These are phyloP conservation scores for Caenorhabditis latens DNA, from an alignment of 1,140 invertebrate genomes.

Conservation along the genomic window DNA sequence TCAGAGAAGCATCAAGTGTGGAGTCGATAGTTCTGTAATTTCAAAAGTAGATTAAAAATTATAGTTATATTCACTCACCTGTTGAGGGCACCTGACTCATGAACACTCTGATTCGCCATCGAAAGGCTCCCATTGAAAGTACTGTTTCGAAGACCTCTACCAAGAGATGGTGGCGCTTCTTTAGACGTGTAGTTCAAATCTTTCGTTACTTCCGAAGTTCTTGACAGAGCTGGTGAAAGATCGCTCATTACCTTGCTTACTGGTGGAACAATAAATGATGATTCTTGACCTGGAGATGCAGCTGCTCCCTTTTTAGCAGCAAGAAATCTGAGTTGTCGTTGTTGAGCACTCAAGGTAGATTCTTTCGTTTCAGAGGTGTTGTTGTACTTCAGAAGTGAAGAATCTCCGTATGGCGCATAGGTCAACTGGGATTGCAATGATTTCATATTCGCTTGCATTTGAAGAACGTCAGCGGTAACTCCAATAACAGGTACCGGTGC, in stretches of 20 bases:
- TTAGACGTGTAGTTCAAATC: slow-evolving; percentile 58
- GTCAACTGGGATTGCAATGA: slow-evolving; percentile 59
- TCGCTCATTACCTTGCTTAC: slow-evolving; percentile 32
- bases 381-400: slow-evolving; percentile 64
- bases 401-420: slow-evolving; percentile 64
- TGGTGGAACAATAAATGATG: slow-evolving; percentile 34
- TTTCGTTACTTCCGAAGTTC: not conserved
- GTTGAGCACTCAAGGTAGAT: not conserved
- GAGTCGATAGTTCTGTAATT: slow-evolving; percentile 35
- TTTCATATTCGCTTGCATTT: slow-evolving; percentile 60
- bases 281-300: not conserved
- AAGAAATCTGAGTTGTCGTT: slow-evolving; percentile 54
- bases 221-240: slow-evolving; percentile 23
- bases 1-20: not conserved
- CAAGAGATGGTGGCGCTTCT: slow-evolving; percentile 58
- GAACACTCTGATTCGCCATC: slow-evolving; percentile 20
- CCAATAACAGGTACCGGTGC: slow-evolving; percentile 46
- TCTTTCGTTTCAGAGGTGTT: not conserved
- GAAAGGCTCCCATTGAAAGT: not conserved
- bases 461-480: slow-evolving; percentile 54
- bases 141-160: slow-evolving; percentile 49
- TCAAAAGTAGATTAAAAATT: not conserved
- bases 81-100: slow-evolving; percentile 27
- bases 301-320: slow-evolving; percentile 54
- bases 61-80: slow-evolving; percentile 19